Percentiles rank a stretch among this genome's conserved stretches.
Evolutionary conservation across 2,797 vertebrate species (phyloP).

Genomic region (Parambassis ranga): DNA sequence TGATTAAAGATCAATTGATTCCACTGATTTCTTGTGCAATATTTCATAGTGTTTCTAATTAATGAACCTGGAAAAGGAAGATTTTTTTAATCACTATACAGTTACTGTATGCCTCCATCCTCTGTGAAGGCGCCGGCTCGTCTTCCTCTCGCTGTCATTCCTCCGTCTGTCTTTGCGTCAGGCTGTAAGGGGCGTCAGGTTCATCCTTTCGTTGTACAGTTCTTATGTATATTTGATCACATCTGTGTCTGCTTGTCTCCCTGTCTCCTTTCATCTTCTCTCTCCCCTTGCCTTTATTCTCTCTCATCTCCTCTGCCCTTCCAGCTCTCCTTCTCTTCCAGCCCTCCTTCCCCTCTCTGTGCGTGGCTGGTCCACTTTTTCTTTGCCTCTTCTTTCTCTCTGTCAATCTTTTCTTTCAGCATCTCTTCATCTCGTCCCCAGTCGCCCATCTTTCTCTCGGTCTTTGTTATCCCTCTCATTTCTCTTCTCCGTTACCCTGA

Average conservation of each 20-base stretch:
- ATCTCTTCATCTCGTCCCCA: slow-evolving; percentile 3
- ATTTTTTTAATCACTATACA: too few species aligned
- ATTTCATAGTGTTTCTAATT: too few species aligned
- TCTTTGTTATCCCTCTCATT: slow-evolving; percentile 20
- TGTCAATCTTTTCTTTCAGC: not conserved
- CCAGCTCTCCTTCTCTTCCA: slow-evolving; percentile 14
- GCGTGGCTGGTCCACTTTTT: slow-evolving; percentile 2
- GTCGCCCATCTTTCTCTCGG: not conserved
- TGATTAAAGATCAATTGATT: too few species aligned
- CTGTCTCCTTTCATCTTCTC: slow-evolving; percentile 51
- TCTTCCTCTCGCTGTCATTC: not conserved
- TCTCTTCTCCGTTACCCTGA: slow-evolving; percentile 2
- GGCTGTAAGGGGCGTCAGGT: slow-evolving; percentile 10
- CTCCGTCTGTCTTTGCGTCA: not conserved
- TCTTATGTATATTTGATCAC: slow-evolving; percentile 64
- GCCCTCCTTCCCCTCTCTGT: not conserved
- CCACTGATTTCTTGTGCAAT: too few species aligned
- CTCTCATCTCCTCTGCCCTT: slow-evolving; percentile 41
- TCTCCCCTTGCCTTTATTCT: slow-evolving; percentile 20
- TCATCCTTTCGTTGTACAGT: slow-evolving; percentile 27
- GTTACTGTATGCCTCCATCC: too few species aligned
- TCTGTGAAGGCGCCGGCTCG: too few species aligned
- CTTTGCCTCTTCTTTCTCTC: not conserved
- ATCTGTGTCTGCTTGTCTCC: slow-evolving; percentile 46
- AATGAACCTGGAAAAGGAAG: too few species aligned